A percentile compares a stretch with the other conserved stretches of the same genome.
These are phyloP conservation scores for Atractosteus spatula DNA, from an alignment of 2,113 vertebrate genomes.

Conservation along the genomic window DNA sequence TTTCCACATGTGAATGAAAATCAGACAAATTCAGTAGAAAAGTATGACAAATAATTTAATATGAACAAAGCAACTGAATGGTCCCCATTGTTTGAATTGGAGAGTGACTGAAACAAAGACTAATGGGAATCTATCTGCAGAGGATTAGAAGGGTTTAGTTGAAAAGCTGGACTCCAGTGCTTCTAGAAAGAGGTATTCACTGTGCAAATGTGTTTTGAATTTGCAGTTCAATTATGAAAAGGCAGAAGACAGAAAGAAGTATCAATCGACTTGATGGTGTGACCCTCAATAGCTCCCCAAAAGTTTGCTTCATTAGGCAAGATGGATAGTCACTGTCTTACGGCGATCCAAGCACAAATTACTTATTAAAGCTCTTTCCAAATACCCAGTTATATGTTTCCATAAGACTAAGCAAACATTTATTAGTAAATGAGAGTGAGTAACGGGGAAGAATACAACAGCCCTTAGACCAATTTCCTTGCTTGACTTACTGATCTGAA, in stretches of 20 bases:
- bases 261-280: constrained; percentile 47
- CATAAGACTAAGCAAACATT: constrained; percentile 62
- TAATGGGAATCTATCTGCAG: background rate
- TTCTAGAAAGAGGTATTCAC: no score
- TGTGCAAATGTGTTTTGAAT: constrained; percentile 1
- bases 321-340: constrained; percentile 12
- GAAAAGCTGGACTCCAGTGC: background rate
- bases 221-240: background rate
- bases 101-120: no score
- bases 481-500: constrained; percentile 61
- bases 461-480: constrained; percentile 66
- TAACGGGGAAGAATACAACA: constrained; percentile 31
- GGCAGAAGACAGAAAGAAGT: constrained; percentile 47
- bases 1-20: no score
- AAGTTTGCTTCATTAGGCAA: constrained; percentile 13
- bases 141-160: background rate
- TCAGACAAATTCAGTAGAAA: background rate
- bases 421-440: constrained; percentile 46
- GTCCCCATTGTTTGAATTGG: background rate
- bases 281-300: constrained; percentile 42
- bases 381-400: constrained; percentile 50
- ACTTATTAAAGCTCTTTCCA: constrained; percentile 43
- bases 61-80: background rate
- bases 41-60: background rate
- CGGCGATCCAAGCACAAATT: constrained; percentile 8